A percentile compares a stretch with the other conserved stretches of the same genome.
Conservation (phyloP, 2,797 vertebrate genomes). For the Pseudomugil tenellus region DNA sequence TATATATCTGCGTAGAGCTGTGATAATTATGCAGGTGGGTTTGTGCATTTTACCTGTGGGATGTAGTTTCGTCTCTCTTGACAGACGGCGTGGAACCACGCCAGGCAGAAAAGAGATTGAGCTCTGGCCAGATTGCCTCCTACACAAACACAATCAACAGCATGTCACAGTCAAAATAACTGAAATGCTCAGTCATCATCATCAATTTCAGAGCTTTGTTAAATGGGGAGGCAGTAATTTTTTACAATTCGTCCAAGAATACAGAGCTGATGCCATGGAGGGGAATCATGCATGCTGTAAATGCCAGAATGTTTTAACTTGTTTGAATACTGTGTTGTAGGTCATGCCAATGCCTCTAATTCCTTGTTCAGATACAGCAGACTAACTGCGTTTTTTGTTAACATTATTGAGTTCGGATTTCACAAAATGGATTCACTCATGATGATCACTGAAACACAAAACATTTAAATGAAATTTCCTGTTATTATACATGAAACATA, state of each 20-base stretch:
- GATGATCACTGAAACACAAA: neutral
- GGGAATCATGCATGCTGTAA: neutral
- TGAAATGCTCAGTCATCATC: conserved; percentile 10
- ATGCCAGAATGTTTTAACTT: neutral
- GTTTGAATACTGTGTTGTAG: neutral
- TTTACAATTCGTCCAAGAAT: neutral
- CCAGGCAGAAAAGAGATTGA: conserved; percentile 93
- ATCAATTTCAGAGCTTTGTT: neutral
- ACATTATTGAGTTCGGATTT: neutral
- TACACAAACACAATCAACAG: conserved; percentile 53
- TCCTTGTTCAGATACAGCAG: conserved; percentile 1
- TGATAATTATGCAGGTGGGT: neutral
- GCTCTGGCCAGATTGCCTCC: conserved; percentile 86
- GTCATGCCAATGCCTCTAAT: neutral
- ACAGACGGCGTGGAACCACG: conserved; percentile 98
- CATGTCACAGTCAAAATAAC: conserved; percentile 23
- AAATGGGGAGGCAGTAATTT: neutral
- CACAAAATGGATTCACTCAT: neutral
- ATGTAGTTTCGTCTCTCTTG: conserved; percentile 98
- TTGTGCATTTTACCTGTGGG: conserved; percentile 86
- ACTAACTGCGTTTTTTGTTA: neutral
- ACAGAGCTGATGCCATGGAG: neutral
- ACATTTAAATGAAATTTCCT: neutral
- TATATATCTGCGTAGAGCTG: neutral
- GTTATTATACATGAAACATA: neutral